phyloP scores from a whole-genome alignment of 92 coral and sea anemone genomes.

The Ricordea florida region DNA sequence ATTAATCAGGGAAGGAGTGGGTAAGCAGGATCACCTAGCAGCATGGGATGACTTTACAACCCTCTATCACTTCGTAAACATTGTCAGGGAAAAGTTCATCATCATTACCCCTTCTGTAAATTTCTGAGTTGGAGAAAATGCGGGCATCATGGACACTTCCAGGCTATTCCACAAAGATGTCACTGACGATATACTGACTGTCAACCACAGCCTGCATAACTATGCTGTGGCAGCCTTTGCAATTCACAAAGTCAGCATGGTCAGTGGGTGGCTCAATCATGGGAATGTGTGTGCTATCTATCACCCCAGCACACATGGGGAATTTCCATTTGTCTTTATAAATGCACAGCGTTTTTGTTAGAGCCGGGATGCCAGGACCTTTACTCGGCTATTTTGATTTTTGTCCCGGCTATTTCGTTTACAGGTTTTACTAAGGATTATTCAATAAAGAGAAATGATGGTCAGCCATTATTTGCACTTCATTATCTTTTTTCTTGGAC shows the following conservation, averaged over 20 bases:
- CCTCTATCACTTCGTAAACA: not conserved
- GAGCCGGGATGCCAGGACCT: no score
- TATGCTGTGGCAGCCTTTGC: conserved; percentile 23
- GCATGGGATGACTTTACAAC: conserved; percentile 19
- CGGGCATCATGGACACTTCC: conserved; percentile 5
- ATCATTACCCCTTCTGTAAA: not conserved
- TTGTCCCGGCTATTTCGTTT: no score
- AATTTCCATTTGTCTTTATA: not conserved
- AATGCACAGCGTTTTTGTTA: no score
- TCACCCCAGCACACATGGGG: conserved; percentile 4
- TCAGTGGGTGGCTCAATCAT: not conserved
- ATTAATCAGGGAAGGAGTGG: conserved; percentile 29
- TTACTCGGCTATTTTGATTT: no score
- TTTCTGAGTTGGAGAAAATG: conserved; percentile 7
- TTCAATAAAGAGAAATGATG: no score
- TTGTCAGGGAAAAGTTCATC: not conserved
- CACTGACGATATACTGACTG: conserved; percentile 1
- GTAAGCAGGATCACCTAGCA: conserved; percentile 49
- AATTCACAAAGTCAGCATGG: conserved; percentile 23
- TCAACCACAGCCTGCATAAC: conserved; percentile 41
- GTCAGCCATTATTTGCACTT: no score
- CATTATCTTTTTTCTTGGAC: no score
- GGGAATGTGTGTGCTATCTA: not conserved
- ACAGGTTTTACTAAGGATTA: no score
- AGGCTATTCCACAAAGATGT: conserved; percentile 23